Conservation (phyloP, 1,140 invertebrate species). For the Papilio polyxenes region DNA sequence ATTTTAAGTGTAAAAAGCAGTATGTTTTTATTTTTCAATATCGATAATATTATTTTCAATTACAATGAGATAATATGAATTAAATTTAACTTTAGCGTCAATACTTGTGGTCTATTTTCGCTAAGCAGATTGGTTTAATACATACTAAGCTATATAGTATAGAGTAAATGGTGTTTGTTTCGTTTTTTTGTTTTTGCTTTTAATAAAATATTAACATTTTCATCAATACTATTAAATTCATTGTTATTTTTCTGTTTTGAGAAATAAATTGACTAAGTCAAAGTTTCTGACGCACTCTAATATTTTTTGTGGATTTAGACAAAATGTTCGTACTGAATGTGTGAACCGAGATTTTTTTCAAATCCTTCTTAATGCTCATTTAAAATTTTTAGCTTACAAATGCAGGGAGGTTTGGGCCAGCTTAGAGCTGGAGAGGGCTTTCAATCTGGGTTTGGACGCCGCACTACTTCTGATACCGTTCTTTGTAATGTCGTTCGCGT, state of each 20-base stretch:
- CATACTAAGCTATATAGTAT: neutral
- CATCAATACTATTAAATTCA: no score
- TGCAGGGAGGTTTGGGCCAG: slow-evolving; percentile 88
- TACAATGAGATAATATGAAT: no score
- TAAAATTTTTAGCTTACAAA: slow-evolving; percentile 78
- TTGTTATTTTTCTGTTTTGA: neutral
- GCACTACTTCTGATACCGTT: slow-evolving; percentile 88
- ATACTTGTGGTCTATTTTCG: neutral
- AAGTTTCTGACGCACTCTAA: no score
- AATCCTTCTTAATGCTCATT: neutral
- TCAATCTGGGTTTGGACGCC: slow-evolving; percentile 88
- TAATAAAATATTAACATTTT: neutral
- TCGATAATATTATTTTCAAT: no score
- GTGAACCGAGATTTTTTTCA: neutral
- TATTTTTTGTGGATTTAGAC: neutral
- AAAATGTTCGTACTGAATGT: neutral
- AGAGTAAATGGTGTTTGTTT: neutral
- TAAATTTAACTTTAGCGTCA: neutral
- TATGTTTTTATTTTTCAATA: no score
- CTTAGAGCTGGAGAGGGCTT: slow-evolving; percentile 83
- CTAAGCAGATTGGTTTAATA: slow-evolving; percentile 9
- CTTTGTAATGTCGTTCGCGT: slow-evolving; percentile 88
- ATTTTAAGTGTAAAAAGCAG: no score
- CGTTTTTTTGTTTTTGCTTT: neutral
- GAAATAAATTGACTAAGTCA: neutral